These are phyloP conservation scores for Brassicogethes aeneus DNA, from an alignment of 2,888 invertebrate genomes.

Conservation along the genomic window DNA sequence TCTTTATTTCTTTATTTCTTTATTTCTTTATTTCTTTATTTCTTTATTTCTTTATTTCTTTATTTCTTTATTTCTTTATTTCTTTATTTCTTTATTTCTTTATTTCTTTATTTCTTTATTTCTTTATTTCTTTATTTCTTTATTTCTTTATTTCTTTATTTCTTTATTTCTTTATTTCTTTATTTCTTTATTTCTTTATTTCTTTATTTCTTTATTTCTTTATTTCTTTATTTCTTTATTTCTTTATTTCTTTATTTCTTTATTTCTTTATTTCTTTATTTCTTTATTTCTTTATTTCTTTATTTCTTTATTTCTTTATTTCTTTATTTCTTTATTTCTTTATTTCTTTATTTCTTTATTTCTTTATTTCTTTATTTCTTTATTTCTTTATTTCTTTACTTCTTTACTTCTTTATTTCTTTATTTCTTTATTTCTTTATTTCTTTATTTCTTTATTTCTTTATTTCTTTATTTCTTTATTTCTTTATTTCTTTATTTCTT, in stretches of 20 bases:
- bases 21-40: no score
- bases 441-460: neutral
- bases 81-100: neutral
- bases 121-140: neutral
- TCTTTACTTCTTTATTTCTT: neutral
- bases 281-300: neutral
- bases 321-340: neutral
- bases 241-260: neutral
- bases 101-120: neutral
- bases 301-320: neutral
- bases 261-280: neutral
- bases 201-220: neutral
- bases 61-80: slow-evolving; percentile 1
- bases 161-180: neutral
- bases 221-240: neutral
- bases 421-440: neutral
- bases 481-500: neutral
- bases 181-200: neutral
- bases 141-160: neutral
- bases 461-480: neutral
- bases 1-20: no score
- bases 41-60: neutral
- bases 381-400: slow-evolving; percentile 3
- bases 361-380: neutral
- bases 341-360: neutral